These are phyloP conservation scores for Latheticus oryzae DNA, from an alignment of 2,888 invertebrate genomes.

Conservation along the genomic window DNA sequence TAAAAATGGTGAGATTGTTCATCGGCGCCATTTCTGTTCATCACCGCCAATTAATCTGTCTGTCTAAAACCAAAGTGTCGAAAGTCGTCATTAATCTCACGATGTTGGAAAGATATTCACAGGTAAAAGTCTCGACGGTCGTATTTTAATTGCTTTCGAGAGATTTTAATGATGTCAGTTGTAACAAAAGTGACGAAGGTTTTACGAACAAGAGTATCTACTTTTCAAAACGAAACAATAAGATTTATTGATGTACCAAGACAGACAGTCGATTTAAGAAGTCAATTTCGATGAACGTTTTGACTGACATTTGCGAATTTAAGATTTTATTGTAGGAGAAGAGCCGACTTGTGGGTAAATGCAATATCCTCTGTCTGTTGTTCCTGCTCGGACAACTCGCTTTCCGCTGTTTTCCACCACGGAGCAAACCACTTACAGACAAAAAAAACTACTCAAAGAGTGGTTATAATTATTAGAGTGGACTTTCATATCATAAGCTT, in stretches of 20 bases:
- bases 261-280: conserved; percentile 30
- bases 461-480: conserved; percentile 5
- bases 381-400: conserved; percentile 43
- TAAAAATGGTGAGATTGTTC: conserved; percentile 5
- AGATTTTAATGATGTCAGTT: conserved; percentile 39
- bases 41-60: conserved; percentile 29
- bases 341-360: conserved; percentile 43
- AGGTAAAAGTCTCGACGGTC: conserved; percentile 32
- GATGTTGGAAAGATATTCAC: conserved; percentile 32
- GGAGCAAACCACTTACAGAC: too few relatives aligned
- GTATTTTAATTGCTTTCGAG: conserved; percentile 36
- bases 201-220: conserved; percentile 40
- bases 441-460: too few relatives aligned
- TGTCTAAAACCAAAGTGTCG: conserved; percentile 22
- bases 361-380: conserved; percentile 48
- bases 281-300: conserved; percentile 52
- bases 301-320: conserved; percentile 55
- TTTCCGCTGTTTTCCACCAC: conserved; percentile 34
- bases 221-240: conserved; percentile 51
- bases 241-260: conserved; percentile 50
- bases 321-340: conserved; percentile 49
- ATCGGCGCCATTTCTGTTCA: conserved; percentile 31
- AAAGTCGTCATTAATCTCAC: conserved; percentile 34
- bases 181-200: conserved; percentile 49
- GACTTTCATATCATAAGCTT: not conserved